Conservation (phyloP, 2,113 vertebrate species). For the Hassar affinis region DNA sequence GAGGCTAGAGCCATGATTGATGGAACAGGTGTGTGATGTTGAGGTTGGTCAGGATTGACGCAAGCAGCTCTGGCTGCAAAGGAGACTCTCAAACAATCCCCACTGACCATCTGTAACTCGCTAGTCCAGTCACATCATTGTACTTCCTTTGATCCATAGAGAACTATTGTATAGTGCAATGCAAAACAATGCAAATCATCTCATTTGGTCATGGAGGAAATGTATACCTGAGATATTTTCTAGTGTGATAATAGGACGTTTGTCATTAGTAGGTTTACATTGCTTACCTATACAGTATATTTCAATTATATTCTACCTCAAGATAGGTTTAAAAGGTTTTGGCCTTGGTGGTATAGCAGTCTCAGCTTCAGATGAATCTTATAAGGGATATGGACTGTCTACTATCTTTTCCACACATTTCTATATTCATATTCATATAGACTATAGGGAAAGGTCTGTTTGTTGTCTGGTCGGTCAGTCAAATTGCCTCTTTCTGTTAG, state of each 20-base stretch:
- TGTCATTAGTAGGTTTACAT: neutral
- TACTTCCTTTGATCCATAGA: slow-evolving; percentile 20
- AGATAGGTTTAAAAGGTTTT: neutral
- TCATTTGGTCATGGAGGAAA: neutral
- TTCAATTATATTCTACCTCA: neutral
- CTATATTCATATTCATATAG: neutral
- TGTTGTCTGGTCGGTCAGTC: neutral
- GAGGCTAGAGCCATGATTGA: slow-evolving; percentile 64
- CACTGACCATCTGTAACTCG: neutral
- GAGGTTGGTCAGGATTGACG: slow-evolving; percentile 36
- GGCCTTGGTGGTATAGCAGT: neutral
- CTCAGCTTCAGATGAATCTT: neutral
- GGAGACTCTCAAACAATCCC: slow-evolving; percentile 13
- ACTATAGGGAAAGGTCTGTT: neutral
- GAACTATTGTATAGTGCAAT: neutral
- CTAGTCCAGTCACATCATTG: neutral
- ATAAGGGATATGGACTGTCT: neutral
- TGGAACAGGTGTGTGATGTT: slow-evolving; percentile 69
- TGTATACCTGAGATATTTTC: neutral
- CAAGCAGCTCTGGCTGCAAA: slow-evolving; percentile 23
- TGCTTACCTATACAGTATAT: neutral
- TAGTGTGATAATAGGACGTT: neutral
- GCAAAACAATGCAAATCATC: neutral
- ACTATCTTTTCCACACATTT: neutral
- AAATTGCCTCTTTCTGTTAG: neutral